Evolutionary conservation across 2,113 vertebrate species (phyloP).

Genomic region (Cyprinodon brontotheroides): DNA sequence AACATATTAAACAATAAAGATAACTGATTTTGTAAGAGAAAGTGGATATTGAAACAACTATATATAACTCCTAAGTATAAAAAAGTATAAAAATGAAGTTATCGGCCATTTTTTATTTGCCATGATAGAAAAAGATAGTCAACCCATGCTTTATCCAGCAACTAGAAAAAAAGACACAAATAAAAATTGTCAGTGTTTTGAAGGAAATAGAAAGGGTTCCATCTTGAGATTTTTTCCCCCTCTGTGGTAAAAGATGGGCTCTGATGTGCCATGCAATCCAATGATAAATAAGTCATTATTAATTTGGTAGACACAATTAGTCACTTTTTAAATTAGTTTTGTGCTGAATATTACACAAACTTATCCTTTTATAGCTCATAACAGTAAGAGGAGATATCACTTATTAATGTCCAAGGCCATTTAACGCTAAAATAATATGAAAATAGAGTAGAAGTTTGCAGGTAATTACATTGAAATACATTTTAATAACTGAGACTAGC

Average conservation of each 20-base stretch:
- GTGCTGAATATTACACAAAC: too few species aligned
- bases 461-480: too few species aligned
- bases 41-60: neutral
- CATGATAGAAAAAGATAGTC: neutral
- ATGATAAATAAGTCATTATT: too few species aligned
- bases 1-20: neutral
- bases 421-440: too few species aligned
- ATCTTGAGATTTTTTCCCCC: neutral
- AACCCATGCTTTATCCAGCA: neutral
- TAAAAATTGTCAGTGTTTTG: neutral
- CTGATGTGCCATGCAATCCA: too few species aligned
- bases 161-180: neutral
- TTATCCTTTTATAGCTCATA: too few species aligned
- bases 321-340: too few species aligned
- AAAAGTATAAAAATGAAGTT: neutral
- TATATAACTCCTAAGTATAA: neutral
- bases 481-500: too few species aligned
- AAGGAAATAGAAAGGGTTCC: neutral
- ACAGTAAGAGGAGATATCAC: too few species aligned
- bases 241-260: neutral
- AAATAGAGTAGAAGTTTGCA: too few species aligned
- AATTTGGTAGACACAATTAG: too few species aligned
- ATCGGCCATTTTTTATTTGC: neutral
- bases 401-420: too few species aligned
- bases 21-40: neutral